These are phyloP conservation scores for Drosophila rufa DNA, from an alignment of 1,140 invertebrate species.

Conservation along the genomic window DNA sequence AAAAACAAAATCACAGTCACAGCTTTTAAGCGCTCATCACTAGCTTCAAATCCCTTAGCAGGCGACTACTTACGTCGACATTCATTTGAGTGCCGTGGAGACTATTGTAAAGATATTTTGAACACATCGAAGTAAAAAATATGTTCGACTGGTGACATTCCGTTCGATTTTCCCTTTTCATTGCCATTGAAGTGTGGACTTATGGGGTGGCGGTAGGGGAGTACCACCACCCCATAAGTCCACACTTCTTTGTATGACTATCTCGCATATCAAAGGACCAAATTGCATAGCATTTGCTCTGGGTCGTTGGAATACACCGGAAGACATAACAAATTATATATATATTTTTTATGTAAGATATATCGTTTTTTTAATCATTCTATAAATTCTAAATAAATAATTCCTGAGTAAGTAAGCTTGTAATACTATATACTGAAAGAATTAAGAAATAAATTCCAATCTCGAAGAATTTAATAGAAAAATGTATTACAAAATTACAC, in stretches of 20 bases:
- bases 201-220: no score
- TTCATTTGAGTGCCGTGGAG: slow-evolving; percentile 68
- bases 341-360: background rate
- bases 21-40: slow-evolving; percentile 38
- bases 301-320: background rate
- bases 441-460: background rate
- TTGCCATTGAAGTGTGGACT: no score
- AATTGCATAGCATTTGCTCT: slow-evolving; percentile 58
- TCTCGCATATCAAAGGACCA: slow-evolving; percentile 52
- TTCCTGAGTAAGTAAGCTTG: background rate
- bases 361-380: no score
- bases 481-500: no score
- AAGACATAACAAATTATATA: background rate
- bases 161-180: slow-evolving; percentile 11
- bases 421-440: background rate
- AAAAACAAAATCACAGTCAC: background rate
- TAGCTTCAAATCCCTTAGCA: slow-evolving; percentile 2
- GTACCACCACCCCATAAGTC: background rate
- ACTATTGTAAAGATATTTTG: slow-evolving; percentile 72
- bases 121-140: slow-evolving; percentile 61
- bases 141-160: slow-evolving; percentile 47
- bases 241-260: slow-evolving; percentile 11
- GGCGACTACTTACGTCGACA: slow-evolving; percentile 61
- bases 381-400: no score
- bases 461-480: background rate